A percentile compares a stretch with the other conserved stretches of the same genome.
These are phyloP conservation scores for Channallabes apus DNA, from an alignment of 2,797 vertebrate species.

Conservation along the genomic window DNA sequence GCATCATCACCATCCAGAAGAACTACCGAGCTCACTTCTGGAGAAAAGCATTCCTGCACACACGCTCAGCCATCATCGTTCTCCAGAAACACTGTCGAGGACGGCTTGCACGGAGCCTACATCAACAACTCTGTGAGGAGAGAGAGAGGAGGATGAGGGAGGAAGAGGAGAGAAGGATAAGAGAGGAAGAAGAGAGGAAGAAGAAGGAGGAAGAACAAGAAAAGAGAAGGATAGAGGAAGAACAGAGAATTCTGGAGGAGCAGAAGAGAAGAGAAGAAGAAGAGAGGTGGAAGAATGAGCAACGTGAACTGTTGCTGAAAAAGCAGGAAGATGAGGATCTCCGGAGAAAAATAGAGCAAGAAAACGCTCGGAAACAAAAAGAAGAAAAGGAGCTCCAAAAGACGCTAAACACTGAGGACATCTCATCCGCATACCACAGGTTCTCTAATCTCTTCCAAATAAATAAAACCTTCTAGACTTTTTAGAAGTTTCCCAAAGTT, in stretches of 20 bases:
- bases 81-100: constrained; percentile 88
- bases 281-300: constrained; percentile 36
- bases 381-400: constrained; percentile 42
- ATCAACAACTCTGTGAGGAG: constrained; percentile 76
- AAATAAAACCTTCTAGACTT: not conserved
- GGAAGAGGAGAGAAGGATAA: constrained; percentile 69
- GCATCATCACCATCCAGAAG: constrained; percentile 86
- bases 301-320: constrained; percentile 33
- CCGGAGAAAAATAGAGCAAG: constrained; percentile 46
- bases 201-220: constrained; percentile 57
- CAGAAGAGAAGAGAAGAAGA: constrained; percentile 22
- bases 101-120: constrained; percentile 75
- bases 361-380: constrained; percentile 32
- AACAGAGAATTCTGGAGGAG: too few relatives aligned
- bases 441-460: constrained; percentile 31
- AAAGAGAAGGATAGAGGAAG: constrained; percentile 19
- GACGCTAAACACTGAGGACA: constrained; percentile 53
- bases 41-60: constrained; percentile 75
- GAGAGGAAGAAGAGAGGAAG: constrained; percentile 60
- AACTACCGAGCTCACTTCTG: constrained; percentile 87
- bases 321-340: constrained; percentile 45
- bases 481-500: not conserved
- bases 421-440: constrained; percentile 61
- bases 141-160: constrained; percentile 53
- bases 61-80: constrained; percentile 76